These are phyloP conservation scores for Acanthoscelides obtectus DNA, from an alignment of 2,888 invertebrate species.

Conservation along the genomic window DNA sequence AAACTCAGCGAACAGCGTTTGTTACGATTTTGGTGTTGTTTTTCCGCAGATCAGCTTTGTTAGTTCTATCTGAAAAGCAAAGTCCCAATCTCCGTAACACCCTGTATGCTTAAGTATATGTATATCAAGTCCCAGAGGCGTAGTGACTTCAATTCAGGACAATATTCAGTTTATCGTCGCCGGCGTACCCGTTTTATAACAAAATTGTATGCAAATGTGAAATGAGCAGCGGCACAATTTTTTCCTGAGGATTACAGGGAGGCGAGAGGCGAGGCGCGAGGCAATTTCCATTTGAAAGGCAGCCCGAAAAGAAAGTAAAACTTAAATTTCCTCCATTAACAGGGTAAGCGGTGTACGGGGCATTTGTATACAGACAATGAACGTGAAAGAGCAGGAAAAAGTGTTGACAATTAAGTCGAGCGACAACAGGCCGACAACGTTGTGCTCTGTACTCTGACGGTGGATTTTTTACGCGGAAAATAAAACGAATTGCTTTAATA, in stretches of 20 bases:
- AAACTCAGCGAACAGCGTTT: no score
- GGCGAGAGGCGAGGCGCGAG: background rate
- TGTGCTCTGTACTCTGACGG: conserved; percentile 28
- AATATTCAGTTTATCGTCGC: background rate
- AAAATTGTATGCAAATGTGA: background rate
- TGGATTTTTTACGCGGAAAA: conserved; percentile 39
- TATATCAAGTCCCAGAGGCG: no score
- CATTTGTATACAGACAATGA: conserved; percentile 41
- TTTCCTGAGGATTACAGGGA: background rate
- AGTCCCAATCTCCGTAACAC: no score
- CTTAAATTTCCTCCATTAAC: conserved; percentile 39
- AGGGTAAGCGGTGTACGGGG: conserved; percentile 36
- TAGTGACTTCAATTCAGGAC: no score
- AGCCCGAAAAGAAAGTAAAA: conserved; percentile 35
- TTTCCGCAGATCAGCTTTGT: no score
- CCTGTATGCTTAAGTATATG: no score
- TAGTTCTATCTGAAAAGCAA: no score
- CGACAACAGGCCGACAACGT: conserved; percentile 29
- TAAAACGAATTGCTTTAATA: conserved; percentile 43
- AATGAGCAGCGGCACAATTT: background rate
- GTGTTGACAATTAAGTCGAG: conserved; percentile 43
- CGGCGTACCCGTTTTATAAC: background rate
- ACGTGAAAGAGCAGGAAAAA: conserved; percentile 37
- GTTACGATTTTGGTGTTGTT: no score
- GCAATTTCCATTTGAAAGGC: conserved; percentile 40